Percentiles rank a stretch among this genome's conserved stretches.
These are phyloP conservation scores for Microplitis mediator DNA, from an alignment of 1,140 invertebrate species.

Conservation along the genomic window DNA sequence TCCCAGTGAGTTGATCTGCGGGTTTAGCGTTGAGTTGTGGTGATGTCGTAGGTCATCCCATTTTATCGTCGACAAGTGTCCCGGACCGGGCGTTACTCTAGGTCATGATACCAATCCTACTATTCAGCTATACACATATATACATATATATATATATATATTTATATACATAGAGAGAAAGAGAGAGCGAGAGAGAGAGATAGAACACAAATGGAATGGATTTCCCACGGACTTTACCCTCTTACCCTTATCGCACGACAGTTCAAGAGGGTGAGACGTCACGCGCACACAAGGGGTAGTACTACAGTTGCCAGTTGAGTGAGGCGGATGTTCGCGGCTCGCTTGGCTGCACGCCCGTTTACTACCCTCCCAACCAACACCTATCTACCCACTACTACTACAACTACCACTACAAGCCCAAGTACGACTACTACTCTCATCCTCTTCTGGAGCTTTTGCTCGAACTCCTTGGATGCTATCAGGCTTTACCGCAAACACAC, in stretches of 20 bases:
- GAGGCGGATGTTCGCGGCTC: slow-evolving; percentile 38
- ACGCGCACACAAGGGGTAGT: slow-evolving; percentile 12
- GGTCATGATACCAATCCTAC: slow-evolving; percentile 52
- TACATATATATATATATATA: neutral
- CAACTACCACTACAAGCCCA: neutral
- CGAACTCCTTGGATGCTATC: too few relatives aligned
- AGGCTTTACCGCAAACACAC: slow-evolving; percentile 8
- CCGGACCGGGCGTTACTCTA: slow-evolving; percentile 45
- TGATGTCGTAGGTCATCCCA: slow-evolving; percentile 45
- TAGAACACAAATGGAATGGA: neutral
- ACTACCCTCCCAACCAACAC: neutral
- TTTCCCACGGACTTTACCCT: neutral
- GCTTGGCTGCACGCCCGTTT: slow-evolving; percentile 52
- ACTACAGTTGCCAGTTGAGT: slow-evolving; percentile 19
- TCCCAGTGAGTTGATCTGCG: slow-evolving; percentile 28
- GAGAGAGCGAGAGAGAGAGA: neutral
- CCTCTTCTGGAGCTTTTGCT: neutral
- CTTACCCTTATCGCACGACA: neutral
- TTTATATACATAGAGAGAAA: neutral
- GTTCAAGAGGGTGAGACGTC: slow-evolving; percentile 30
- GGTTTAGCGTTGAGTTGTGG: slow-evolving; percentile 46
- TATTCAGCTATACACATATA: slow-evolving; percentile 39
- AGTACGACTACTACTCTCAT: neutral
- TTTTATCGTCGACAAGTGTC: slow-evolving; percentile 50
- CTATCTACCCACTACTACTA: too few relatives aligned